These are phyloP conservation scores for Penaeus monodon DNA, from an alignment of 2,888 invertebrate genomes.

Conservation along the genomic window DNA sequence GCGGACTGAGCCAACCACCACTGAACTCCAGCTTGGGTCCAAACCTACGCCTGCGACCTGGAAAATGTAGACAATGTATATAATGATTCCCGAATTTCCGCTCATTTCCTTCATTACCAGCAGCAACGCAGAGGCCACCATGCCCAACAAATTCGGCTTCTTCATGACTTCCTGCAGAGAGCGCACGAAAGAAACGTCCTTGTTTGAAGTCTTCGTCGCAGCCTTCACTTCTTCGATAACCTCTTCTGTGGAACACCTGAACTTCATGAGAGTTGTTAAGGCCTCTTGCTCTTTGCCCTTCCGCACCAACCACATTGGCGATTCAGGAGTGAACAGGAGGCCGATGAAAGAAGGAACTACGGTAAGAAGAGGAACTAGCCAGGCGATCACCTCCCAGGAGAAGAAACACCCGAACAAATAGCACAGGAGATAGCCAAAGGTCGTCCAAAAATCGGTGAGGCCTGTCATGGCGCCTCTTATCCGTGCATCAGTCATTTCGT, in stretches of 20 bases:
- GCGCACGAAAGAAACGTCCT: background rate
- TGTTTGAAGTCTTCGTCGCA: background rate
- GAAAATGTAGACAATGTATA: conserved; percentile 23
- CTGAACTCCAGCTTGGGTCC: conserved; percentile 12
- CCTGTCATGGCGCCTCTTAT: background rate
- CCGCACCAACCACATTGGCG: conserved; percentile 20
- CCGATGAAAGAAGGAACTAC: background rate
- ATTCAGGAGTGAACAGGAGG: conserved; percentile 21
- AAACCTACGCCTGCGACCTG: conserved; percentile 12
- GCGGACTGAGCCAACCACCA: conserved; percentile 10
- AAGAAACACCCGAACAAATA: conserved; percentile 10
- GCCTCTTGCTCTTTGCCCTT: conserved; percentile 22
- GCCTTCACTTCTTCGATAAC: conserved; percentile 13
- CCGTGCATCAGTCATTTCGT: background rate
- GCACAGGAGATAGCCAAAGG: background rate
- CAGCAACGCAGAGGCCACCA: background rate
- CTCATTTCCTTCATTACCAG: conserved; percentile 13
- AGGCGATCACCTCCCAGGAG: conserved; percentile 14
- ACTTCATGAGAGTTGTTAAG: background rate
- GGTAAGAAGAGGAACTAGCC: background rate
- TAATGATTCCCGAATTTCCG: background rate
- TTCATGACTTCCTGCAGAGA: background rate
- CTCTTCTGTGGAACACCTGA: background rate
- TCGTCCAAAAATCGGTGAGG: background rate
- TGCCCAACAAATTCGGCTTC: conserved; percentile 14